phyloP scores from a whole-genome alignment of 2,888 invertebrate species.

The Falcaria lacertinaria region DNA sequence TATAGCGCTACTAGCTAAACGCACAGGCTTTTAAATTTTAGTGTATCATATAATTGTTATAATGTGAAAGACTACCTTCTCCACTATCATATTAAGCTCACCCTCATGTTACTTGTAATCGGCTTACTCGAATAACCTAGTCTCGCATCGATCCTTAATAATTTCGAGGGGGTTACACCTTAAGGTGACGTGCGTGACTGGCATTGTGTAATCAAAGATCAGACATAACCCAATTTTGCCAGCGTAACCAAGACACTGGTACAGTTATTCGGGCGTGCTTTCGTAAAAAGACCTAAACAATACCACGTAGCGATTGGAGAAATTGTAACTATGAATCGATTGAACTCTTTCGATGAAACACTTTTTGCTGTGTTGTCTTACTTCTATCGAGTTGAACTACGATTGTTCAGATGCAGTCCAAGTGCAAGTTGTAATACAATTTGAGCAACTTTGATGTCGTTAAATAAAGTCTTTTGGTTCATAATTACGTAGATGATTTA shows the following conservation, averaged over 20 bases:
- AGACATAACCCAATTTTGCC: constrained; percentile 21
- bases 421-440: too few relatives aligned
- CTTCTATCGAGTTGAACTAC: not conserved
- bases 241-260: constrained; percentile 22
- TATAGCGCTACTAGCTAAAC: not conserved
- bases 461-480: too few relatives aligned
- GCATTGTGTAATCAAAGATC: constrained; percentile 20
- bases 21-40: too few relatives aligned
- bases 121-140: constrained; percentile 3
- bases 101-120: too few relatives aligned
- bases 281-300: constrained; percentile 28
- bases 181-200: constrained; percentile 19
- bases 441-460: too few relatives aligned
- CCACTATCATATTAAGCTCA: too few relatives aligned
- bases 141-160: not conserved
- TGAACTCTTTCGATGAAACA: not conserved
- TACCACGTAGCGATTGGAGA: constrained; percentile 17
- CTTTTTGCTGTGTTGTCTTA: not conserved
- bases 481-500: too few relatives aligned
- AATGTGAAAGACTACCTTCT: too few relatives aligned
- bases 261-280: constrained; percentile 36
- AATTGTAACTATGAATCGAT: constrained; percentile 15
- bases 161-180: constrained; percentile 4
- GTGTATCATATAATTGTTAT: too few relatives aligned
- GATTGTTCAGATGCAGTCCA: too few relatives aligned